Evolutionary conservation across 2,797 vertebrate genomes (phyloP), one percentile per base, ranked within the genome.

Genomic region (Lates japonicus): DNA sequence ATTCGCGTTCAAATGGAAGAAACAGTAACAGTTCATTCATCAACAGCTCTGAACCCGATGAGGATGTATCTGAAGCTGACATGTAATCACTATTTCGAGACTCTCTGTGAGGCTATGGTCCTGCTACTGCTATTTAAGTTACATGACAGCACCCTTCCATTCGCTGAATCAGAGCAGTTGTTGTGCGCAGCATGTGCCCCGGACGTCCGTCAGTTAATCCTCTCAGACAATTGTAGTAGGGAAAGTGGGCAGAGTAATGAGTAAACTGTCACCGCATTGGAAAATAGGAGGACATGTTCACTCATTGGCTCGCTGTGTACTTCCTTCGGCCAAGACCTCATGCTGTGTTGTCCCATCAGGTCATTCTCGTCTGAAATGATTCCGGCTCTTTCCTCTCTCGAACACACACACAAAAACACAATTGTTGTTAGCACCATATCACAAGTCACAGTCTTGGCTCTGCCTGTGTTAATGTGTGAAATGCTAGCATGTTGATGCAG

Each of bases 221-320:
- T 4, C 75, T 76, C 41, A 87, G 88, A 92, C 87, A 89, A 90
- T 84, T 55, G 72, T n/a, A 67, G 61, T 39, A 68, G 90, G 90
- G 87, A 86, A 89, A 87, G 83, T 80, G 63, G 78, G 77, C 80
- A 85, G 74, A 64, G 75, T 83, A 81, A 90, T 62, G 90, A 92
- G 89, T 90, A 89, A 91, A 84, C 66, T 87, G 85, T 93, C 87
- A 87, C 80, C 81, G 60, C 66, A 3, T 78, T 86, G 87, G 86
- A 87, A 91, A 84, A 77, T 39, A 76, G 54, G 54, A 86, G 84
- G 82, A 81, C 84, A 79, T 93, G 86, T 87, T 93, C 90, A 90
- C 81, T 91, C 51, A 6, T 39, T 94, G 92, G 92, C 89, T 74
- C 41, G 0, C 42, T 61, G 46, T 31, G 41, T 92, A 87, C 92